Percentiles rank a stretch among this genome's conserved stretches.
Evolutionary conservation across 2,113 vertebrate species (phyloP).

Genomic region (Rattus norvegicus): DNA sequence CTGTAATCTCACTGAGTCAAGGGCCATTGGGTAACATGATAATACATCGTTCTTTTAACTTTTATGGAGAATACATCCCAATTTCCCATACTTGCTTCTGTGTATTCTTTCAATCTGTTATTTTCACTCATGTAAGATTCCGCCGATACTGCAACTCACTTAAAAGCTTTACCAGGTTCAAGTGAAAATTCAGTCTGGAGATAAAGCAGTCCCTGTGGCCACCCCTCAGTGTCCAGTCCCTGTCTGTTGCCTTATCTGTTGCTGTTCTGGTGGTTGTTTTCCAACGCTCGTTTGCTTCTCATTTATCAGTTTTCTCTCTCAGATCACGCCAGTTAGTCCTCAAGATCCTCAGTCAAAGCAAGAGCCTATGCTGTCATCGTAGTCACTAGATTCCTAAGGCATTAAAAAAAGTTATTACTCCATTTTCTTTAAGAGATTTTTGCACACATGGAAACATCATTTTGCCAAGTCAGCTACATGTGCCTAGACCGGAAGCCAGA

Average conservation of each 20-base stretch:
- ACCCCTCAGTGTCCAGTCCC: fast-evolving
- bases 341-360: not conserved
- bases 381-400: not conserved
- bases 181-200: not conserved
- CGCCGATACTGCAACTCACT: not conserved
- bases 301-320: not conserved
- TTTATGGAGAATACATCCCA: not conserved
- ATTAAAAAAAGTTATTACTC: not conserved
- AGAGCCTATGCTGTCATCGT: not conserved
- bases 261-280: fast-evolving
- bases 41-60: not conserved
- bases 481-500: not conserved
- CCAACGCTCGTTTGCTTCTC: not conserved
- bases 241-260: not conserved
- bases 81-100: not conserved
- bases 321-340: not conserved
- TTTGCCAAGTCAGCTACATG: not conserved
- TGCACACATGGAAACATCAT: not conserved
- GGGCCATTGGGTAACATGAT: not conserved
- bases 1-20: not conserved
- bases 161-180: not conserved
- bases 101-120: not conserved
- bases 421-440: not conserved
- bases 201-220: fast-evolving
- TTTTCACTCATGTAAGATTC: not conserved